Conservation (phyloP, 2,113 vertebrate species). For the Naja naja region DNA sequence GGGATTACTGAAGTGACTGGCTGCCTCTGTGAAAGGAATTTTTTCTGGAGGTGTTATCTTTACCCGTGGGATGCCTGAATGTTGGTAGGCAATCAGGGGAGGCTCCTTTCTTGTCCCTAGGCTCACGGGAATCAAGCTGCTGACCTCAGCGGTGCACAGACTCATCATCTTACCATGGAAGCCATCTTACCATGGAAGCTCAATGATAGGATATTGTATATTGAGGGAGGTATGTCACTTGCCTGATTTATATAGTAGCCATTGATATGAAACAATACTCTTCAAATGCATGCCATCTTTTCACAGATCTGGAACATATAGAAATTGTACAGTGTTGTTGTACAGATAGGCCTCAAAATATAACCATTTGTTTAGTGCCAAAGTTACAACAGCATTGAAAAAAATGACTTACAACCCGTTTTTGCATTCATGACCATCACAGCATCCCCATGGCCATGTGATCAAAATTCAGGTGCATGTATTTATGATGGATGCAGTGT, state of each 20-base stretch:
- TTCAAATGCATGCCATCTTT: neutral
- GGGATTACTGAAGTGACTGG: no score
- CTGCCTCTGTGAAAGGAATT: no score
- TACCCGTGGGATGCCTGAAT: no score
- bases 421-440: neutral
- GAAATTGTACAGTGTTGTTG: neutral
- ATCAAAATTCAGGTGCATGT: neutral
- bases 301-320: neutral
- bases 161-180: no score
- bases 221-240: neutral
- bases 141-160: no score
- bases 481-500: neutral
- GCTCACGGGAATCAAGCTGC: no score
- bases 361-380: neutral
- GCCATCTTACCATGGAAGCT: no score
- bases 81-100: no score
- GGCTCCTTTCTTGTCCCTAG: no score
- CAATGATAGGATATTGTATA: neutral
- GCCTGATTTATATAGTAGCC: neutral
- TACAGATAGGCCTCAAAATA: neutral
- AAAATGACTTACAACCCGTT: neutral
- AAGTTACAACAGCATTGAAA: neutral
- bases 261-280: neutral
- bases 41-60: no score
- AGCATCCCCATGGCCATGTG: neutral